Conservation (phyloP, 2,113 vertebrate species). For the Vulpes ferrilata region DNA sequence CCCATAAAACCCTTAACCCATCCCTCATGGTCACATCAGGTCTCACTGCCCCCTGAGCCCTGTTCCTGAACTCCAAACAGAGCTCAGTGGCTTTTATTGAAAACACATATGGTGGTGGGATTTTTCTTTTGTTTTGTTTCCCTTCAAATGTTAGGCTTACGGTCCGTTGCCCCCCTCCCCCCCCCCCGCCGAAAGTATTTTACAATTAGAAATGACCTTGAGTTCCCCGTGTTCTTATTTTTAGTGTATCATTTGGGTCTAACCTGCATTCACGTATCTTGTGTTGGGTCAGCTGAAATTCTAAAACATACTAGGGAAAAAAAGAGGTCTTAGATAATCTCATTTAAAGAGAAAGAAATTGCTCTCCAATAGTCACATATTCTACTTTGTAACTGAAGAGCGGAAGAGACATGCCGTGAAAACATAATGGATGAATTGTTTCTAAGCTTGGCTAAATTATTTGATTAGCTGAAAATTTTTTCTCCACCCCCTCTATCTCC, state of each 20-base stretch:
- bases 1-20: neutral
- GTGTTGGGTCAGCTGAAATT: neutral
- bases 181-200: neutral
- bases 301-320: neutral
- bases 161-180: fast-evolving
- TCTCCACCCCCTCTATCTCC: neutral
- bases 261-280: neutral
- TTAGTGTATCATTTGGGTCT: neutral
- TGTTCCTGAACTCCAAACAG: neutral
- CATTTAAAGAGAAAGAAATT: slow-evolving; percentile 22
- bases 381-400: slow-evolving; percentile 10
- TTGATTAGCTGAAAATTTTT: slow-evolving; percentile 40
- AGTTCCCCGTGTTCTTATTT: neutral
- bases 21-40: neutral
- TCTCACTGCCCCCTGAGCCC: neutral
- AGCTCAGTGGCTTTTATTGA: neutral
- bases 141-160: neutral
- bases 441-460: slow-evolving; percentile 39
- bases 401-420: neutral
- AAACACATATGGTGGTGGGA: neutral
- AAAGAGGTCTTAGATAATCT: neutral
- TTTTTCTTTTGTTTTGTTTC: neutral
- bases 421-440: neutral
- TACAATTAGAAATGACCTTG: neutral
- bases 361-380: neutral